Percentiles rank a stretch among this genome's conserved stretches.
Conservation (phyloP, 1,140 invertebrate genomes). For the Hycleus phaleratus region DNA sequence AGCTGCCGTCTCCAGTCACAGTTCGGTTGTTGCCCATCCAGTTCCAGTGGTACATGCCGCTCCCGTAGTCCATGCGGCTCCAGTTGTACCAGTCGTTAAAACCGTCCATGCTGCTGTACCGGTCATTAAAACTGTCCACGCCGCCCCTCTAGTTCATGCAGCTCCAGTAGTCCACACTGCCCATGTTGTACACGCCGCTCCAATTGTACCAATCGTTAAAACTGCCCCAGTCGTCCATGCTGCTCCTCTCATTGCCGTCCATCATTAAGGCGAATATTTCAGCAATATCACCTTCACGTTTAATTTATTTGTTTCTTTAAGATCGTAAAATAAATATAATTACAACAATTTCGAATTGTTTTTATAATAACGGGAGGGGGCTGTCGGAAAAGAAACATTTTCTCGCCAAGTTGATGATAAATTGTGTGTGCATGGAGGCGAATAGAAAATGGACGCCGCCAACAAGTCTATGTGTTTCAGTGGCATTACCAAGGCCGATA, state of each 20-base stretch:
- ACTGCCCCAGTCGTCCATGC: slow-evolving; percentile 35
- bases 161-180: slow-evolving; percentile 36
- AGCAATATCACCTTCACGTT: no score
- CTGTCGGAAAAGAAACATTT: no score
- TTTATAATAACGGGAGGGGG: no score
- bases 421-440: no score
- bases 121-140: slow-evolving; percentile 35
- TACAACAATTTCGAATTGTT: no score
- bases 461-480: no score
- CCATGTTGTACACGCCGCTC: slow-evolving; percentile 28
- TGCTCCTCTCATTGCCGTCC: background rate
- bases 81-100: slow-evolving; percentile 27
- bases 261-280: background rate
- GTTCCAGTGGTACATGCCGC: slow-evolving; percentile 41
- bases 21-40: slow-evolving; percentile 45
- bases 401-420: no score
- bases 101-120: slow-evolving; percentile 34
- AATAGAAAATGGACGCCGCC: no score
- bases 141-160: slow-evolving; percentile 42
- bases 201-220: slow-evolving; percentile 27
- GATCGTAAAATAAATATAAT: no score
- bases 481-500: no score
- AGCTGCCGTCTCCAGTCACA: slow-evolving; percentile 42
- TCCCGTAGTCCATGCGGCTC: slow-evolving; percentile 36
- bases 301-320: no score